Evolutionary conservation across 2,113 vertebrate species (phyloP).

Genomic region (Geococcyx californianus): DNA sequence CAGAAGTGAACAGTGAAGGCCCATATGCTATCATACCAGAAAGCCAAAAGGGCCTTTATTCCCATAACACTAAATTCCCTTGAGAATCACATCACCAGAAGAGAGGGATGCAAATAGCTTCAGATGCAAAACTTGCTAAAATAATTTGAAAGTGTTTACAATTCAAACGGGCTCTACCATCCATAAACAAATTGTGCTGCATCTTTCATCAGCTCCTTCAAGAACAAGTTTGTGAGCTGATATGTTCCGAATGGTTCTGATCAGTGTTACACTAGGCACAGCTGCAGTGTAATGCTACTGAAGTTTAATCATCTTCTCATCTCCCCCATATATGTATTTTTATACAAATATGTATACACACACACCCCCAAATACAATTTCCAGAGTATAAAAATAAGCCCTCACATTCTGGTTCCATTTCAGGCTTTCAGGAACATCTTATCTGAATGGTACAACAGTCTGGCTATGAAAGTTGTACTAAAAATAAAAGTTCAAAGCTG

Average conservation of each 20-base stretch:
- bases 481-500: constrained; percentile 25
- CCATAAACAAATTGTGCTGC: background rate
- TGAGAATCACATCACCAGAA: background rate
- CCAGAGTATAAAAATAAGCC: background rate
- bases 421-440: background rate
- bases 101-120: background rate
- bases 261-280: background rate
- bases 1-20: background rate
- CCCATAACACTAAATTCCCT: background rate
- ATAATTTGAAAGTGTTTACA: background rate
- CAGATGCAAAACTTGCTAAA: constrained; percentile 17
- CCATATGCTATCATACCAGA: background rate
- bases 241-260: background rate
- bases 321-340: background rate
- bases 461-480: background rate
- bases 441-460: background rate
- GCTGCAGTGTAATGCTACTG: background rate
- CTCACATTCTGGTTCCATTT: background rate
- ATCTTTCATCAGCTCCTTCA: background rate
- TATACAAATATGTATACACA: background rate
- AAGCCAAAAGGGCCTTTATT: background rate
- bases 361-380: background rate
- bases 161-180: background rate
- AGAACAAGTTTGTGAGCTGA: background rate
- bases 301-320: background rate